Percentiles rank a stretch among this genome's conserved stretches.
These are phyloP conservation scores for Eumaeus atala DNA, from an alignment of 1,140 invertebrate genomes.

Conservation along the genomic window DNA sequence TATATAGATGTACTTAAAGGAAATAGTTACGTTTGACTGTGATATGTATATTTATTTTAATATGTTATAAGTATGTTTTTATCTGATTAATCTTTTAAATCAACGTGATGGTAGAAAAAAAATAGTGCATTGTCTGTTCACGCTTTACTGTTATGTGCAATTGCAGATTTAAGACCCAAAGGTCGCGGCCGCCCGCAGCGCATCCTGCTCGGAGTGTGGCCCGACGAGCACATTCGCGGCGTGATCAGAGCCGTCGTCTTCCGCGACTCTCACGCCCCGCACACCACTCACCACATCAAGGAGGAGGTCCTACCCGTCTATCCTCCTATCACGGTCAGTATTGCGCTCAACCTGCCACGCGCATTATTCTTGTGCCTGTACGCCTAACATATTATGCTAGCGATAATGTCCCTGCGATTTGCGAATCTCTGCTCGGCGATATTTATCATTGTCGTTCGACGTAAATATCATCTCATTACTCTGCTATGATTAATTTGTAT, in stretches of 20 bases:
- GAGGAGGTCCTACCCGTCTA: constrained; percentile 64
- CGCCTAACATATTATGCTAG: constrained; percentile 14
- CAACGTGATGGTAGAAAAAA: background rate
- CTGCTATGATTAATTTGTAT: too few species aligned
- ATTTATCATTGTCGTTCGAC: too few species aligned
- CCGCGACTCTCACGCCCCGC: constrained; percentile 82
- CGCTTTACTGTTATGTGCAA: constrained; percentile 62
- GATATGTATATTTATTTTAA: background rate
- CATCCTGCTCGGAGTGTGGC: constrained; percentile 92
- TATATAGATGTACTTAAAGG: background rate
- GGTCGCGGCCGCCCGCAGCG: constrained; percentile 91
- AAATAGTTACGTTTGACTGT: background rate
- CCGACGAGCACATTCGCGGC: constrained; percentile 92
- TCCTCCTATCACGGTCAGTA: constrained; percentile 69
- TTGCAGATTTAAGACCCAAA: constrained; percentile 89
- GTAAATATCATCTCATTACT: too few species aligned
- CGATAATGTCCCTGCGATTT: constrained; percentile 20
- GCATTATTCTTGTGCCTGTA: constrained; percentile 12
- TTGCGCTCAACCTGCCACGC: constrained; percentile 25
- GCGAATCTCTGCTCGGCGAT: background rate
- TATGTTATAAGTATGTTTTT: too few species aligned
- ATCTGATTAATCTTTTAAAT: too few species aligned
- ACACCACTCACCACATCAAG: constrained; percentile 76
- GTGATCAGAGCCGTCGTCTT: constrained; percentile 94
- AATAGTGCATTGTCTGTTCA: constrained; percentile 52